Base-by-base conservation (phyloP, 23 tunicate species). In the Diplosoma virens region DNA sequence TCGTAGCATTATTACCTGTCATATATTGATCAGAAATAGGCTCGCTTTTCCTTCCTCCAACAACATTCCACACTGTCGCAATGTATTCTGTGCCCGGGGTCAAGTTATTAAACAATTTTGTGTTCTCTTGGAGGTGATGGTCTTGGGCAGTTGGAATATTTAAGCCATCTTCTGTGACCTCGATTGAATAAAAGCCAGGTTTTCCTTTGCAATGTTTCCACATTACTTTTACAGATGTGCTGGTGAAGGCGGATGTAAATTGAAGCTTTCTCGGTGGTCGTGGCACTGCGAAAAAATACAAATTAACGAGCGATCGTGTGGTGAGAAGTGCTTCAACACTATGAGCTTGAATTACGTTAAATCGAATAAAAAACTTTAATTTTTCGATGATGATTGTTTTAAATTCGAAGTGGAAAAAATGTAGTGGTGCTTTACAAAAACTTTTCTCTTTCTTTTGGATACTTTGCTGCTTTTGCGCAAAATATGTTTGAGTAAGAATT, bases 151-250 rank as follows among this genome's bases (percentile, higher is more conserved):
- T 52, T 28, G 80, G 74, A 37, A 84, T 74, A 29, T 76, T 81
- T 14, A 70, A 84, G 0, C 79, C 84, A 37, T 79, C 82, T 14
- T 83, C 85, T 0, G 69, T 47, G 33, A 78, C 72, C 2, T 58
- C 32, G 9, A 79, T 67, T 23, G 72, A 77, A 58, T 89, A 89
- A 0, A 20, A 58, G 33, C 77, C 79, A 47, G 84, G 84, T n/a
- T 47, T 75, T 1, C 96, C 88, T 60, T 78, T 82, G 36, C 88
- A 77, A 30, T 86, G 70, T 48, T 59, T 78, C 96, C 96, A 89
- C 22, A 7, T 31, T 2, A 77, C 79, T 64, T 85, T 68, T 7
- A 89, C 69, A 14, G 80, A 47, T 20, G 66, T 58, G 21, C 84
- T 71, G 3, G 73, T 47, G 23, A 46, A 28, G 29, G 48, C 72